Base-by-base conservation (phyloP, 1,140 invertebrate species). In the Chrysoperla carnea region DNA sequence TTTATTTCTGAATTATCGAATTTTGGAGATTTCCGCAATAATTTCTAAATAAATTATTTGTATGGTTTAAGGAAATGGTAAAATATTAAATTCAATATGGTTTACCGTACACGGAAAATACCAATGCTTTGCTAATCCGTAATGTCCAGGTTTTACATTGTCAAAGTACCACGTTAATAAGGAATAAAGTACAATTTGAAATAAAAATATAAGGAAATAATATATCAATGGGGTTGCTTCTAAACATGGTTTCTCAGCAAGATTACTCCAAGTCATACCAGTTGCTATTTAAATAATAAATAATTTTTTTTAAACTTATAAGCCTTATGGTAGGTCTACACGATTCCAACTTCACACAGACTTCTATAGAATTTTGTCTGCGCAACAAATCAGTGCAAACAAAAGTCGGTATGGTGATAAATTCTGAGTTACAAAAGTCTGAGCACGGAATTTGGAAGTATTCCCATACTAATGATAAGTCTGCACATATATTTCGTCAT, bases 101-200 rank as follows among this genome's bases (percentile, higher is more conserved):
- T 29, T 38, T 43, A 45, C 49, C 33, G 12, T 29, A 28, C 48
- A 17, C 11, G 57, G 55, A 44, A 50, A 60, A 36, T 51, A 49
- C 33, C 50, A 44, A 1, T 52, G 50, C 36, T 53, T 52, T n/a
- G 52, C 46, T n/a, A 57, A 43, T n/a, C 58, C 56, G 43, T 55
- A 57, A 23, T 49, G 46, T 23, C 58, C 58, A 23, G 58, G 58
- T 28, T 49, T 49, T 1, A 60, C 45, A 40, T 44, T 43, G 36
- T 57, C 55, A 23, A 60, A 33, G 42, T 60, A 60, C 9, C 51
- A 46, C 3, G 56, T 52, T 7, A 60, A 39, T 2, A 53, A 8
- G n/a, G 33, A 50, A 57, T 4, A 60, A 13, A 7, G 11, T 6
- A 57, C 11, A 23, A 37, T 45, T 37, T 59, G 55, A 6, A 57